A percentile compares a stretch with the other conserved stretches of the same genome.
These are phyloP conservation scores for Homarus gammarus DNA, from an alignment of 2,888 invertebrate species.

Conservation along the genomic window DNA sequence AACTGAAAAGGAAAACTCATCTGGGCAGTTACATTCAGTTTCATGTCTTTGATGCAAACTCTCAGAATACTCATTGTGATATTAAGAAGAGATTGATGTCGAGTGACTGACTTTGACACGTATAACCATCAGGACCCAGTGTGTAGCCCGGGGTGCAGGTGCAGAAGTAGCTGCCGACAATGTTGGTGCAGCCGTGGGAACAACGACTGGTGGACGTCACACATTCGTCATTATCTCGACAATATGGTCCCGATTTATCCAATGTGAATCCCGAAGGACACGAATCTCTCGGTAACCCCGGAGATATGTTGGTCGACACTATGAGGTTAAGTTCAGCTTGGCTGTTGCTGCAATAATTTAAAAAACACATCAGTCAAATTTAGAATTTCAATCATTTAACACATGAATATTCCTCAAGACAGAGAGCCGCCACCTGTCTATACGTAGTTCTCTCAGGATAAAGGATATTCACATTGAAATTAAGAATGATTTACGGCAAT, in stretches of 20 bases:
- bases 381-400: no score
- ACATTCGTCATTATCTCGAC: slow-evolving; percentile 77
- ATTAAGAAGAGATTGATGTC: no score
- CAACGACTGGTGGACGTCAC: slow-evolving; percentile 76
- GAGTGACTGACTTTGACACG: slow-evolving; percentile 78
- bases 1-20: no score
- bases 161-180: slow-evolving; percentile 77
- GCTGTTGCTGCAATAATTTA: slow-evolving; percentile 77
- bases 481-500: no score
- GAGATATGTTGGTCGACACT: slow-evolving; percentile 77
- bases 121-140: slow-evolving; percentile 76
- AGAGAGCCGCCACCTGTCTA: slow-evolving; percentile 80
- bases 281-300: slow-evolving; percentile 78
- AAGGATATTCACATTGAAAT: no score
- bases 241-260: slow-evolving; percentile 79
- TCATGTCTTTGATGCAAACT: no score
- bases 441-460: slow-evolving; percentile 79
- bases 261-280: slow-evolving; percentile 82
- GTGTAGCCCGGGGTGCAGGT: slow-evolving; percentile 77
- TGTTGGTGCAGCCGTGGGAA: slow-evolving; percentile 77
- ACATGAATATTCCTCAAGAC: no score
- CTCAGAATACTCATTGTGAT: no score
- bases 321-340: slow-evolving; percentile 78
- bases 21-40: no score
- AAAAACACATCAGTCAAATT: no score